Percentiles rank a stretch among this genome's conserved stretches.
phyloP scores from a whole-genome alignment of 2,113 vertebrate genomes.

The Centropristis striata region DNA sequence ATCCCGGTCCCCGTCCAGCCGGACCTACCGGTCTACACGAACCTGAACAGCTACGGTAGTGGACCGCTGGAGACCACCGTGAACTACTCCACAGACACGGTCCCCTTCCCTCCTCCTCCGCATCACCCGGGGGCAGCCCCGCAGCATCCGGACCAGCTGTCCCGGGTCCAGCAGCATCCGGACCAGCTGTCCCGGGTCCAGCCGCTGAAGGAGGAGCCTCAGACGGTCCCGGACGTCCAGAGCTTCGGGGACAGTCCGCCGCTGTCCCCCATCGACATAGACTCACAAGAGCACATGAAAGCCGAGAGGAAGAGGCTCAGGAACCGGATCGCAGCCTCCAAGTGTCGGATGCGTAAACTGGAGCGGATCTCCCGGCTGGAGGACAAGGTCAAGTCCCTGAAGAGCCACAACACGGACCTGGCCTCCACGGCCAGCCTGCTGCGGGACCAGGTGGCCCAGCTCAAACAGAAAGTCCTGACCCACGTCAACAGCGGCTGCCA shows the following conservation, averaged over 20 bases:
- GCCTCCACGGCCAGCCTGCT: conserved; percentile 94
- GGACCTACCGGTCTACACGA: conserved; percentile 91
- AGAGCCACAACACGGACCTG: conserved; percentile 95
- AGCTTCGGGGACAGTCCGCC: conserved; percentile 94
- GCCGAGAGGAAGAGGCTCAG: conserved; percentile 95
- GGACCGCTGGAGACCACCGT: conserved; percentile 83
- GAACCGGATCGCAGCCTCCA: conserved; percentile 96
- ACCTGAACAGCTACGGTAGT: conserved; percentile 83
- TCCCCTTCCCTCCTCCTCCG: conserved; percentile 86
- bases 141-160: conserved; percentile 71
- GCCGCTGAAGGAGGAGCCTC: conserved; percentile 92
- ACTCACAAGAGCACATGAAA: conserved; percentile 94
- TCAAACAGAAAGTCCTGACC: conserved; percentile 96
- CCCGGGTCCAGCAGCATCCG: conserved; percentile 81
- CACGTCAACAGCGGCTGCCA: conserved; percentile 96
- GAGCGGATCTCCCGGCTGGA: conserved; percentile 96
- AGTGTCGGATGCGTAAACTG: conserved; percentile 95
- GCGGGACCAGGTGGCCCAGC: conserved; percentile 94
- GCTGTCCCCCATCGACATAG: conserved; percentile 95
- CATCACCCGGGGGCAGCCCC: conserved; percentile 76
- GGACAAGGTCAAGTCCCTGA: conserved; percentile 96
- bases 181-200: conserved; percentile 80
- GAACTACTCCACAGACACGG: conserved; percentile 88
- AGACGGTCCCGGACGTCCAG: conserved; percentile 95
- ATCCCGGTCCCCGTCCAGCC: conserved; percentile 73